Evolutionary conservation across 35 echinoderm and acorn worm genomes (phyloP), one percentile per base, ranked within the genome.

Genomic region (Ophioderma brevispina): DNA sequence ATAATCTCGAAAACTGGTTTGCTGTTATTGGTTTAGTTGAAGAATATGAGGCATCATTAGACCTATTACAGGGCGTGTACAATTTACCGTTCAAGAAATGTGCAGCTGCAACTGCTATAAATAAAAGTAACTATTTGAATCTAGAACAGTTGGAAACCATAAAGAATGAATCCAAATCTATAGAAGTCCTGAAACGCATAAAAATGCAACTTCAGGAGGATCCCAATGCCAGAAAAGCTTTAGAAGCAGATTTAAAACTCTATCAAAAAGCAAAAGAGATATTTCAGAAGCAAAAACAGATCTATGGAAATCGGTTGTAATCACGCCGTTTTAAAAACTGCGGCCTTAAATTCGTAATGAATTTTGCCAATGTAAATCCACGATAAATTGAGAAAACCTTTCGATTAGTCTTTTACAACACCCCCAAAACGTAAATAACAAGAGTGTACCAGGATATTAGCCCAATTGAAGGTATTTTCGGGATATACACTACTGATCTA

Each of bases 241-340:
- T 92, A 1, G 31, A 14, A 38, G 75, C 84, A 0, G 90, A 92
- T 42, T 21, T 92, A 1, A 86, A 79, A 75, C 75, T 92, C 15
- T 92, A 86, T 78, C 34, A 70, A 75, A 92, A 86, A 64, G 90
- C 76, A 31, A 64, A 64, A 23, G 84, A 87, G 46, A 92, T 92
- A 33, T 92, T 92, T 83, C 19, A 82, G 13, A 75, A 70, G 76
- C 78, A 90, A 82, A 90, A 81, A 89, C 37, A 38, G 33, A 81
- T 59, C 33, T 83, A 70, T 25, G n/a, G 28, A 18, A 25, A 18
- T 15, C 15, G 59, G n/a, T 30, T 70, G 46, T 52, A 21, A 52
- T 21, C 46, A 52, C n/a, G n/a, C n/a, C n/a, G n/a, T n/a, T n/a
- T n/a, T n/a, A n/a, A n/a, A n/a, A n/a, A n/a, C n/a, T n/a, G n/a